Conservation (phyloP, 2,888 invertebrate genomes). For the Eristalis tenax region DNA sequence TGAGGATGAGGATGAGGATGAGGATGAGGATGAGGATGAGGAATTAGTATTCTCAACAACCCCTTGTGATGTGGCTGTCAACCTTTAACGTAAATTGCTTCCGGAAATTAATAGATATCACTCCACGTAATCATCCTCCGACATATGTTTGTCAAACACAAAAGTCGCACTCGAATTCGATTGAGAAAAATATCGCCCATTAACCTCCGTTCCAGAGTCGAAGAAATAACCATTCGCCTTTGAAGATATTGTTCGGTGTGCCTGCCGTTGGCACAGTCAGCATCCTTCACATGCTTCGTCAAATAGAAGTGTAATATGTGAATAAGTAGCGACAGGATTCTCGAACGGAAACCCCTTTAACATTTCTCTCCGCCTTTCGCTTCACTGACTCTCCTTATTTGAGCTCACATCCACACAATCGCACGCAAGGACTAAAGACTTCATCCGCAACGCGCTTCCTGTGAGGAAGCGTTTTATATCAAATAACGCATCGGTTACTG, state of each 20-base stretch:
- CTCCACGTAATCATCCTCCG: background rate
- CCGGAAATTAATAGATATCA: no score
- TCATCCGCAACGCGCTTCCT: background rate
- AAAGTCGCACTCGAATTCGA: background rate
- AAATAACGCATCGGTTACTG: conserved; percentile 44
- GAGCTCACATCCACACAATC: background rate
- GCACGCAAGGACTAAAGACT: background rate
- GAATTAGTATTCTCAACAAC: no score
- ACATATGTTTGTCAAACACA: background rate
- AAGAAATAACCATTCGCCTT: background rate
- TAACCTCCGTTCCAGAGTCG: background rate
- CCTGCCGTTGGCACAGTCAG: background rate
- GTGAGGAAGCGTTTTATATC: background rate
- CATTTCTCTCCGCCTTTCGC: background rate
- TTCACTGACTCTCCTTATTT: background rate
- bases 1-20: no score
- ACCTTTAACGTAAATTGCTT: no score
- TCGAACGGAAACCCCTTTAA: background rate
- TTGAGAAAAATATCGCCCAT: background rate
- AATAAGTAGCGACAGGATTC: background rate
- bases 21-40: no score
- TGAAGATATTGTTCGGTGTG: background rate
- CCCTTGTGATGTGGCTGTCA: no score
- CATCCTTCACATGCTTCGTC: background rate
- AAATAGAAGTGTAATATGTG: background rate